Evolutionary conservation across 2,888 invertebrate species (phyloP), one percentile per base, ranked within the genome.

Genomic region (Ophion obscuratus): DNA sequence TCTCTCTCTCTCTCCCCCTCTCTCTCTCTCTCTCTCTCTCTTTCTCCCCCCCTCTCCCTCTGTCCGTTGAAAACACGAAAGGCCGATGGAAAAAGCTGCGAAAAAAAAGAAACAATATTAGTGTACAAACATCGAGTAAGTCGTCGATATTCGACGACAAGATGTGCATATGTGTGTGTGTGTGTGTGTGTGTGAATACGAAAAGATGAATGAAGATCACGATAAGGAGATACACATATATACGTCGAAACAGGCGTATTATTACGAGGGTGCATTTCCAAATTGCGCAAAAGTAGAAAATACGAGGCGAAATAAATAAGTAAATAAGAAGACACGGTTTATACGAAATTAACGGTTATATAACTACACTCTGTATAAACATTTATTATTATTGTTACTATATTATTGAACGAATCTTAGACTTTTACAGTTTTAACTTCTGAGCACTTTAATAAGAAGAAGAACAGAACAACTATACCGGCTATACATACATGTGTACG

Each of bases 371-470:
- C 78, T 79, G 83, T 83, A 85, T 80, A 82, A 84, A 86, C 75
- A 85, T 86, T 84, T 80, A 83, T 84, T 83, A 87, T 87, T 81
- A 78, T 78, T 83, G 73, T 78, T 83, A 83, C 57, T 68, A 88
- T 53, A 53, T 87, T 88, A 83, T 71, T 74, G 77, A 85, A 81
- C 47, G 78, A 87, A 85, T 74, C 62, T 75, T 87, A 89, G 87
- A 86, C 89, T 90, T 87, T 87, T 90, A 88, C 82, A 87, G 87
- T 87, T 85, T 83, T 82, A 88, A 87, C 82, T 87, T 68, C 83
- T 86, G 62, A 85, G 81, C 83, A 81, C 81, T 86, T 86, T 83
- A 86, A 82, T 82, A 79, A 81, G 88, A 81, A 85, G 53, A 64
- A 36, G 79, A 67, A 47, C 62, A 36, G 44, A 83, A 74, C 53